Base-by-base conservation (phyloP, 2,888 invertebrate genomes). In the Cyaniris semiargus region DNA sequence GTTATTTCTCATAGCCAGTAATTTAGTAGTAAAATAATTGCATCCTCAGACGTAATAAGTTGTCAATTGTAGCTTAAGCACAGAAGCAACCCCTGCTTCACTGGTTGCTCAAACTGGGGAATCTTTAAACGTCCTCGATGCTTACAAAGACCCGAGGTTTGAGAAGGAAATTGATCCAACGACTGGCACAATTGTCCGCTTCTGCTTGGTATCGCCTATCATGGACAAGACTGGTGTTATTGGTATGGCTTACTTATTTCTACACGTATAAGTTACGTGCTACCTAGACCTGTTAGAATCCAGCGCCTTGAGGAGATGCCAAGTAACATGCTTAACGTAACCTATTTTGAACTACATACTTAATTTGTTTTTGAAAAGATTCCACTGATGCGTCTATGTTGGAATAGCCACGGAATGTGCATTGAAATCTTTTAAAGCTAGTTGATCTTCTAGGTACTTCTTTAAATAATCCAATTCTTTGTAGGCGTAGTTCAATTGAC, bases 401-500 rank as follows among this genome's bases (percentile, higher is more conserved):
- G 53, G 15, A 48, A 18, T 18, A 53, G 53, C 13, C 18, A 18
- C 5, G 18, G 4, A 53, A 44, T 44, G 44, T 44, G 44, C 44
- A 3, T 44, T 53, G 5, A 53, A 53, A 53, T 5, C 18, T 53
- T 53, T 53, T 48, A 53, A 53, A 18, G 53, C 53, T 38, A 53
- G 18, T 18, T 18, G 18, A 53, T 53, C 3, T n/a, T 58, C 10
- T 44, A 13, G 44, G 6, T n/a, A 8, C 38, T 23, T 10, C 23
- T 23, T 60, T 60, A 60, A 60, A 21, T 6, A 27, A 27, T 13
- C 0, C 1, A 13, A 44, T 21, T n/a, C 10, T 21, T 48, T 21
- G 18, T 84, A 95, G 95, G 95, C 76, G 93, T 95, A 0, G 94
- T 95, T 0, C 95, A 95, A 84, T 86, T 95, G 6, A 91, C 94